These are phyloP conservation scores for Cricetomys ansorgei DNA, from an alignment of 2,113 vertebrate species.

Conservation along the genomic window DNA sequence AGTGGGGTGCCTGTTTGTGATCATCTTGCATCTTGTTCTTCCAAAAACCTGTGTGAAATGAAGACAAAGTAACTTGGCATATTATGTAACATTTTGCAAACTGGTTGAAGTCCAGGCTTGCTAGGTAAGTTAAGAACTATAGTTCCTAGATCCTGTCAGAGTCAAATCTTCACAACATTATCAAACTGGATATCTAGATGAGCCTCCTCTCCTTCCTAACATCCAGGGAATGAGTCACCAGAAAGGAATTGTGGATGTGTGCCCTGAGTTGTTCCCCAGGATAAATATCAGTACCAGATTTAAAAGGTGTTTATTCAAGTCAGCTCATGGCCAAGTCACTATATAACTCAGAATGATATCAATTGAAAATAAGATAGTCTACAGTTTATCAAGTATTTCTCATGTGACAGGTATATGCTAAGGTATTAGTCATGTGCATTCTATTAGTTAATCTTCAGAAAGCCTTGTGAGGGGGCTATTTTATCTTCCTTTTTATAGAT, in stretches of 20 bases:
- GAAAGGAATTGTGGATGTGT: background rate
- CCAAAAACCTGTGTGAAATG: background rate
- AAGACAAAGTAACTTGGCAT: background rate
- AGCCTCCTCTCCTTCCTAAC: background rate
- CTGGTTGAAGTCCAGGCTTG: background rate
- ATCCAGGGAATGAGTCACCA: background rate
- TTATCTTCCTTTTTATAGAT: background rate
- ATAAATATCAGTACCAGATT: constrained; percentile 29
- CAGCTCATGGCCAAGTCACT: background rate
- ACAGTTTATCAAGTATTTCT: background rate
- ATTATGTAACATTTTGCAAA: background rate
- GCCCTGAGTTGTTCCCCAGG: background rate
- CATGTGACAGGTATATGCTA: background rate
- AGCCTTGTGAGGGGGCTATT: background rate
- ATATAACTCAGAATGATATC: background rate
- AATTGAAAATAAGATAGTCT: constrained; percentile 4
- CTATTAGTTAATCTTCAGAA: background rate
- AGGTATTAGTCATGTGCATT: background rate
- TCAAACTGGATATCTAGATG: background rate
- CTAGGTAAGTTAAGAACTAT: background rate
- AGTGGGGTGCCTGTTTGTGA: background rate
- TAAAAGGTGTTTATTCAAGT: background rate
- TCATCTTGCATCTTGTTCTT: background rate
- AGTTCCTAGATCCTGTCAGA: background rate
- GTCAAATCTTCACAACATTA: background rate